These are phyloP conservation scores for Lepidurus apus DNA, from an alignment of 1,140 invertebrate genomes.

Conservation along the genomic window DNA sequence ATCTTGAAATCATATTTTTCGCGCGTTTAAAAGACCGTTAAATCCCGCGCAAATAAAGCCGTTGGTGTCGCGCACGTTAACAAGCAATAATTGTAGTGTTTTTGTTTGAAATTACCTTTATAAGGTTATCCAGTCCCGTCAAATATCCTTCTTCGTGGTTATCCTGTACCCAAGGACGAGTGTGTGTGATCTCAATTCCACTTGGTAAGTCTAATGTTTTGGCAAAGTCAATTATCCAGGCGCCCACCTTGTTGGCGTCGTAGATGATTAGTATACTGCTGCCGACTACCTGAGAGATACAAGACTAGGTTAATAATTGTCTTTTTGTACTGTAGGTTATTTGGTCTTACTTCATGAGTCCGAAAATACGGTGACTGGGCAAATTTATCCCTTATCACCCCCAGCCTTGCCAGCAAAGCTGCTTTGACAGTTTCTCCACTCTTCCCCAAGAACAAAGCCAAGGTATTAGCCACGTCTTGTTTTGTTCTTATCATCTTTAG, in stretches of 20 bases:
- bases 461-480: slow-evolving; percentile 68
- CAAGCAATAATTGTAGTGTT: not conserved
- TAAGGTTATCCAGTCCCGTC: slow-evolving; percentile 78
- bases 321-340: slow-evolving; percentile 31
- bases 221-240: slow-evolving; percentile 95
- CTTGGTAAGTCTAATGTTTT: slow-evolving; percentile 75
- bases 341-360: slow-evolving; percentile 69
- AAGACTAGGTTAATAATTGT: slow-evolving; percentile 19
- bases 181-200: slow-evolving; percentile 61
- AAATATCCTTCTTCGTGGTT: slow-evolving; percentile 95
- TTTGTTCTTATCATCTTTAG: slow-evolving; percentile 63
- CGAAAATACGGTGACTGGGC: slow-evolving; percentile 82
- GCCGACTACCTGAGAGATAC: slow-evolving; percentile 62
- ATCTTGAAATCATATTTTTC: too few relatives aligned
- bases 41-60: not conserved
- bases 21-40: too few relatives aligned
- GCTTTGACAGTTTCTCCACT: slow-evolving; percentile 56
- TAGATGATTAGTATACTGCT: slow-evolving; percentile 92
- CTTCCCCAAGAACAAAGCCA: slow-evolving; percentile 69
- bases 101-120: slow-evolving; percentile 27
- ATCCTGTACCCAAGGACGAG: slow-evolving; percentile 71
- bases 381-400: slow-evolving; percentile 68
- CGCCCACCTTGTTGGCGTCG: slow-evolving; percentile 75
- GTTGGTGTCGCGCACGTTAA: not conserved
- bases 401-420: slow-evolving; percentile 65